Conservation (phyloP, 2,888 invertebrate species). For the Linnaemya tessellans region DNA sequence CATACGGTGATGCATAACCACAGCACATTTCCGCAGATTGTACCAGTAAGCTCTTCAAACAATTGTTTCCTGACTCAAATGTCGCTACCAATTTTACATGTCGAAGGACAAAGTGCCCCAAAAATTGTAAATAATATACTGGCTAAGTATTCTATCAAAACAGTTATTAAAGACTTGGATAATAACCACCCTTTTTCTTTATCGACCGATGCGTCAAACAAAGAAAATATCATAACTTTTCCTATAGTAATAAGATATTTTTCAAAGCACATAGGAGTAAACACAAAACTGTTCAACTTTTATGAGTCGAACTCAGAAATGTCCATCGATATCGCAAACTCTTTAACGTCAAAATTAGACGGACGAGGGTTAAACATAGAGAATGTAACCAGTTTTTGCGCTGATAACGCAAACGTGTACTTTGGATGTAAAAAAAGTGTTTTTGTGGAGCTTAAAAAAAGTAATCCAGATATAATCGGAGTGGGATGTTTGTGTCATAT, state of each 20-base stretch:
- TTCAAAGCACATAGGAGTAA: constrained; percentile 15
- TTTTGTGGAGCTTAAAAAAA: constrained; percentile 9
- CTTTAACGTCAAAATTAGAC: not conserved
- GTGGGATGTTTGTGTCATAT: too few species aligned
- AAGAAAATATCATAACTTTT: constrained; percentile 6
- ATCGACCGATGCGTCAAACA: constrained; percentile 23
- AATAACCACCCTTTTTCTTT: constrained; percentile 19
- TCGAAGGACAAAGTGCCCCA: constrained; percentile 5
- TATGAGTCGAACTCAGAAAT: constrained; percentile 5
- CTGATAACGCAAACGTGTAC: constrained; percentile 7
- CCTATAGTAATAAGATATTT: constrained; percentile 18
- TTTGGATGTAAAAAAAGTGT: constrained; percentile 14
- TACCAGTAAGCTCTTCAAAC: constrained; percentile 41
- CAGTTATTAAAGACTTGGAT: constrained; percentile 7
- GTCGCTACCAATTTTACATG: constrained; percentile 42
- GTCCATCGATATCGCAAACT: constrained; percentile 9
- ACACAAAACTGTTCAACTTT: constrained; percentile 13
- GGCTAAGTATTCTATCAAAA: constrained; percentile 39
- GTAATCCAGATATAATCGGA: not conserved
- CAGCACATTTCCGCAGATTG: constrained; percentile 38
- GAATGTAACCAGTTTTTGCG: constrained; percentile 9
- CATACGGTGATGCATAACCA: constrained; percentile 24
- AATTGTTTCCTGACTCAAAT: constrained; percentile 53
- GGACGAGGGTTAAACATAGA: not conserved
- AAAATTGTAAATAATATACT: constrained; percentile 1